Percentiles rank a stretch among this genome's conserved stretches.
phyloP scores from a whole-genome alignment of 2,113 vertebrate species.

The Monopterus albus region DNA sequence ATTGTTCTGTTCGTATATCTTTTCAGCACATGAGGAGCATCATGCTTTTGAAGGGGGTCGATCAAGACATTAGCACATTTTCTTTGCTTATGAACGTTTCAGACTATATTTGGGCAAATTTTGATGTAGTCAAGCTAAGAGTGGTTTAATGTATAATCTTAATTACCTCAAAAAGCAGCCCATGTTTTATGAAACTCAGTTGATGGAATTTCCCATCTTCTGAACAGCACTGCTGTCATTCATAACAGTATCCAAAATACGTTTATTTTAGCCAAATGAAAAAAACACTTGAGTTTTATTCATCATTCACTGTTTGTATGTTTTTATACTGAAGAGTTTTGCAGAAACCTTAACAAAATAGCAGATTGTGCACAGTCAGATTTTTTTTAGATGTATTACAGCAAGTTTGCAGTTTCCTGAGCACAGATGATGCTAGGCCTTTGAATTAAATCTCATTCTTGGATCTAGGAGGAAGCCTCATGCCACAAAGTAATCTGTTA shows the following conservation, averaged over 20 bases:
- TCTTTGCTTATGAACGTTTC: conserved; percentile 31
- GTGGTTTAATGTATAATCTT: conserved; percentile 31
- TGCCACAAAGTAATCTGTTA: conserved; percentile 31
- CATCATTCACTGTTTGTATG: conserved; percentile 35
- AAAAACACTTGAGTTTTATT: conserved; percentile 27
- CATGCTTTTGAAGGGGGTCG: conserved; percentile 94
- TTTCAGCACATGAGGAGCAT: conserved; percentile 94
- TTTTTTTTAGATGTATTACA: conserved; percentile 39
- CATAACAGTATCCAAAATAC: conserved; percentile 13
- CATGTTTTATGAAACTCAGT: conserved; percentile 10
- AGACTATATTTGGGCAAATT: conserved; percentile 19
- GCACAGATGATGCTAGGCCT: conserved; percentile 35
- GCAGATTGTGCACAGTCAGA: conserved; percentile 34
- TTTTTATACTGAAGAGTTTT: conserved; percentile 62
- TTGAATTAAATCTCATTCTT: conserved; percentile 25
- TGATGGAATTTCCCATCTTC: conserved; percentile 8
- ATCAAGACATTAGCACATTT: conserved; percentile 85
- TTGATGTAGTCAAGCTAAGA: conserved; percentile 24
- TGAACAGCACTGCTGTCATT: conserved; percentile 43
- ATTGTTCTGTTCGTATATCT: conserved; percentile 53
- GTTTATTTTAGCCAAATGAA: conserved; percentile 28
- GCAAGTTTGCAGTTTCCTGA: conserved; percentile 34
- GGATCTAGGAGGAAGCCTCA: neutral
- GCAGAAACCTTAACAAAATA: conserved; percentile 34
- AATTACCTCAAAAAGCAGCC: conserved; percentile 51